Base-by-base conservation (phyloP, 2,888 invertebrate species). In the Rhingia rostrata region DNA sequence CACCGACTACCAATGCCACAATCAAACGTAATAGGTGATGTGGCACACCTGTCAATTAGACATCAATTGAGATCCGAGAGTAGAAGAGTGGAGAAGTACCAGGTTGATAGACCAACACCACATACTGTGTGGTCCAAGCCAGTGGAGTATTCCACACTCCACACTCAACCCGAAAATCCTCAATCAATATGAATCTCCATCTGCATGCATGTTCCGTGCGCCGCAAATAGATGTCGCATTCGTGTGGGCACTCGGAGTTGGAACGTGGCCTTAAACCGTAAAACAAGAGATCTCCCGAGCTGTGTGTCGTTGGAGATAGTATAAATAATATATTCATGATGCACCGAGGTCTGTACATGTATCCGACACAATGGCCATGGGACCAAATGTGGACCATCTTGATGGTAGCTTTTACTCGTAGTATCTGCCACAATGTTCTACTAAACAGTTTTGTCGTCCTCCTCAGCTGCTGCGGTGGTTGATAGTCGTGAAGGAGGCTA, bases 11-110 rank as follows among this genome's bases (percentile, higher is more conserved):
- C n/a, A 22, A 22, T 9, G 60, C 35, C 37, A n/a, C 67, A 67
- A 58, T 67, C 49, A 69, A 56, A 49, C 10, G 37, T 53, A 58
- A 75, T 60, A 45, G 67, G 45, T 58, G 63, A 70, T 56, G 56
- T 47, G 80, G 80, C 84, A 33, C 80, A 84, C 84, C 80, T 84
- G 84, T 84, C 84, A 75, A 84, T 84, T 75, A 84, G 60, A 79
- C 83, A 83, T 79, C 69, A 73, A 83, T 79, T 74, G 67, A 60
- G 45, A 12, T 4, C 7, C 6, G 30, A 12, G 30, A 49, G n/a
- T n/a, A n/a, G n/a, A 12, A 10, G 43, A 7, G 49, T 22, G 51
- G 14, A 12, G 30, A 12, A 39, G 22, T 9, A 22, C n/a, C 14
- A 37, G 56, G 51, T 53, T 58, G 14, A 51, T 39, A 61, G 51